These are phyloP conservation scores for Nymphicus hollandicus DNA, from an alignment of 2,113 vertebrate species.

Conservation along the genomic window DNA sequence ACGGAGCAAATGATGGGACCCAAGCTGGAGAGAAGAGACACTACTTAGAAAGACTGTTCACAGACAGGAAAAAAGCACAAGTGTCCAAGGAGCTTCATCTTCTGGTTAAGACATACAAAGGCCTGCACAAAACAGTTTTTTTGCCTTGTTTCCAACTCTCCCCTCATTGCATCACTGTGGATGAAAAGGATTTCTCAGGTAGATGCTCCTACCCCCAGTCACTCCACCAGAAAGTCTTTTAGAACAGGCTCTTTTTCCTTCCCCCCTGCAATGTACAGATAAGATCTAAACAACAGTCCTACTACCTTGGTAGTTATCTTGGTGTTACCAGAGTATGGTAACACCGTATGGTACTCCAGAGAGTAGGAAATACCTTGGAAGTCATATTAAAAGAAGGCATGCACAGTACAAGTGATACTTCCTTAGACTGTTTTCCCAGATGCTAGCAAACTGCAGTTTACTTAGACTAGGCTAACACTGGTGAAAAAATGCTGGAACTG, in stretches of 20 bases:
- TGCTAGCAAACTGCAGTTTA: background rate
- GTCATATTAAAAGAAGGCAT: background rate
- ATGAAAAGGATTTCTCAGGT: background rate
- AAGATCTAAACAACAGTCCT: background rate
- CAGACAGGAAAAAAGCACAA: background rate
- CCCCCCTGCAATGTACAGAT: accelerated
- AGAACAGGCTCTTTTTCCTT: background rate
- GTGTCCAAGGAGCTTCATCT: background rate
- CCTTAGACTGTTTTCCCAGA: background rate
- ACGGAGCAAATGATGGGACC: background rate
- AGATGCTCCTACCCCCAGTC: background rate
- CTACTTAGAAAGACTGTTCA: background rate
- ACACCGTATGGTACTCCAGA: background rate
- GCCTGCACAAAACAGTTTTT: background rate
- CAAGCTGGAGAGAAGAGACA: background rate
- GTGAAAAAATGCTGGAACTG: background rate
- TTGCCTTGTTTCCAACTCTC: background rate
- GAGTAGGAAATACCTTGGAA: background rate
- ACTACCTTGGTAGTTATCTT: background rate
- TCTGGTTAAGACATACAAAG: background rate
- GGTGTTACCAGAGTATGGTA: background rate
- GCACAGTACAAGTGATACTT: background rate
- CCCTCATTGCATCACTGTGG: background rate
- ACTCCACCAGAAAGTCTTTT: background rate
- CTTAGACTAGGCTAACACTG: background rate